Conservation (phyloP, 1,140 invertebrate species). For the Ceratitis capitata region DNA sequence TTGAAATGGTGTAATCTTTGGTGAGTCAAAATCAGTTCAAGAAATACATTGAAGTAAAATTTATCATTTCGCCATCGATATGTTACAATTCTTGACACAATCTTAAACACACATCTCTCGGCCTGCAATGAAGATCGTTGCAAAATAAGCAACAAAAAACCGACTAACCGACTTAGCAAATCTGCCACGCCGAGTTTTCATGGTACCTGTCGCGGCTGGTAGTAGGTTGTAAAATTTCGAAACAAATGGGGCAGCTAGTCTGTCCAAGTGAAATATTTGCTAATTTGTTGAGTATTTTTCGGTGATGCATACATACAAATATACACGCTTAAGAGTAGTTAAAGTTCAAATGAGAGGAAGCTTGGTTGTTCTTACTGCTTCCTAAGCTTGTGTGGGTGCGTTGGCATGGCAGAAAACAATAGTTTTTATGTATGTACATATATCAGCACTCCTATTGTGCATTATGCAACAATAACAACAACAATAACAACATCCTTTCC, state of each 20-base stretch:
- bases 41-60: no score
- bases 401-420: no score
- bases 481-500: no score
- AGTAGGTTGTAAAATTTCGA: constrained; percentile 24
- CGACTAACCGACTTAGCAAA: background rate
- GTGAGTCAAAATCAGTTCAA: no score
- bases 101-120: background rate
- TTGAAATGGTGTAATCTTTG: no score
- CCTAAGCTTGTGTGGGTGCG: no score
- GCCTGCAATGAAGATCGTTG: background rate
- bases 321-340: background rate
- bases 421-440: no score
- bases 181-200: background rate
- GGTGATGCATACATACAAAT: background rate
- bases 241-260: background rate
- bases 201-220: constrained; percentile 1
- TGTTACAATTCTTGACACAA: constrained; percentile 7
- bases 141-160: background rate
- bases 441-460: background rate
- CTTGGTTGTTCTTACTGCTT: no score
- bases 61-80: background rate
- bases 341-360: no score
- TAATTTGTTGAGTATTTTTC: background rate
- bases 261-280: background rate
- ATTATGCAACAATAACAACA: no score